These are phyloP conservation scores for Rhagologus leucostigma DNA, from an alignment of 2,113 vertebrate genomes.

Conservation along the genomic window DNA sequence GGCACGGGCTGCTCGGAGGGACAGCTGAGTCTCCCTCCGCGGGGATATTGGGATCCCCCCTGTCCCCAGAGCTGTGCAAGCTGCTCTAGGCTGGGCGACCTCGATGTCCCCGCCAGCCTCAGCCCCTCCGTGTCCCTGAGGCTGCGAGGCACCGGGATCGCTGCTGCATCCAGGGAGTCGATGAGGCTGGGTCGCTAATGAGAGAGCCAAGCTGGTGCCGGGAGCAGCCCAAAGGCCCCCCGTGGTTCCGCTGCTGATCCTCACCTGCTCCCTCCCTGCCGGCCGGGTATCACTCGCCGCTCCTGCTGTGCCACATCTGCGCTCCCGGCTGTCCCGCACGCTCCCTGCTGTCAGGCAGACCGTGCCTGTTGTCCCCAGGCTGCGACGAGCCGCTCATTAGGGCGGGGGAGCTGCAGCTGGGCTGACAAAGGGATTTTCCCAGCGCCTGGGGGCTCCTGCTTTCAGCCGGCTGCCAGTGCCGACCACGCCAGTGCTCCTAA, in stretches of 20 bases:
- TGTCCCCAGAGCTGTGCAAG: not conserved
- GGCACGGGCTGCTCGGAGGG: not conserved
- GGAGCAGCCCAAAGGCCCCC: not conserved
- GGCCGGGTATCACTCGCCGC: not conserved
- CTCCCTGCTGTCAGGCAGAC: not conserved
- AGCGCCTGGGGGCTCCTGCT: not conserved
- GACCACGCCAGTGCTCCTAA: rapidly evolving
- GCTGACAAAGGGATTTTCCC: conserved; percentile 14
- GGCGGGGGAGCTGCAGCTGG: not conserved
- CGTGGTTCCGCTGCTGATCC: not conserved
- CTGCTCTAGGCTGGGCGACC: not conserved
- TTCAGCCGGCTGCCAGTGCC: not conserved
- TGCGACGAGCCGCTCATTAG: not conserved
- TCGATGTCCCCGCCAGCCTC: not conserved
- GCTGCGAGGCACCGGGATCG: rapidly evolving
- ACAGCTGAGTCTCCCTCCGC: rapidly evolving
- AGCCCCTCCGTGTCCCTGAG: not conserved
- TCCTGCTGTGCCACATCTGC: not conserved
- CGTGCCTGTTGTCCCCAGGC: not conserved
- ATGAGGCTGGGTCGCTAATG: rapidly evolving
- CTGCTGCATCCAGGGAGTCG: rapidly evolving
- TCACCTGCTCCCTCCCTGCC: not conserved
- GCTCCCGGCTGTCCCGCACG: not conserved
- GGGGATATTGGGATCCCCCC: rapidly evolving
- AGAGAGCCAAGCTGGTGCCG: not conserved